Evolutionary conservation across 1,140 invertebrate species (phyloP).

Genomic region (Sitodiplosis mosellana): DNA sequence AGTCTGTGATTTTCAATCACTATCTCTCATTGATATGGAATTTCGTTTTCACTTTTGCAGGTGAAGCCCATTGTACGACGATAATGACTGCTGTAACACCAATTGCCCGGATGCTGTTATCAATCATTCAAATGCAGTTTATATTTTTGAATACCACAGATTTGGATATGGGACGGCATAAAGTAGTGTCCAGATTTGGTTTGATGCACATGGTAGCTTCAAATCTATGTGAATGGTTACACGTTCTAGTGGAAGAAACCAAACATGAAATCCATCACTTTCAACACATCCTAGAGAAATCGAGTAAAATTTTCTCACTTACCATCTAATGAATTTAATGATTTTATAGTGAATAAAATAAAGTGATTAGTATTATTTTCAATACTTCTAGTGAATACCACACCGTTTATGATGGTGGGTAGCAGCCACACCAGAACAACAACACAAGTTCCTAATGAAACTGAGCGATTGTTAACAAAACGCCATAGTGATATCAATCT

Average conservation of each 20-base stretch:
- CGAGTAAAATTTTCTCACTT: too few species aligned
- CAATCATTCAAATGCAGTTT: slow-evolving; percentile 85
- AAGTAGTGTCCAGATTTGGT: slow-evolving; percentile 74
- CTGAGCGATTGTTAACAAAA: neutral
- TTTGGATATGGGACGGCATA: slow-evolving; percentile 70
- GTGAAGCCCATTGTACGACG: slow-evolving; percentile 44
- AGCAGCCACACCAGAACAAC: too few species aligned
- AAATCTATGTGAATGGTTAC: slow-evolving; percentile 82
- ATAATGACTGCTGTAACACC: slow-evolving; percentile 57
- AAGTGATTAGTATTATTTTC: too few species aligned
- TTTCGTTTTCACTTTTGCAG: slow-evolving; percentile 1
- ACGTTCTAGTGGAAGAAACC: slow-evolving; percentile 67
- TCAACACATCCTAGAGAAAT: slow-evolving; percentile 6
- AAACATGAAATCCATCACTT: slow-evolving; percentile 49
- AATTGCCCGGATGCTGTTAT: slow-evolving; percentile 68
- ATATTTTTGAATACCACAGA: slow-evolving; percentile 37
- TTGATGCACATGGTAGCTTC: slow-evolving; percentile 85
- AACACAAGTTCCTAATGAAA: neutral
- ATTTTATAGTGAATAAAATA: too few species aligned
- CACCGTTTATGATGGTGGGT: too few species aligned
- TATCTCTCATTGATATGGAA: too few species aligned
- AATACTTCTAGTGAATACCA: too few species aligned
- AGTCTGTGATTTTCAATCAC: too few species aligned
- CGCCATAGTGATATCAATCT: neutral
- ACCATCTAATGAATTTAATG: too few species aligned